Base-by-base conservation (phyloP, 2,888 invertebrate species). In the Lochmaea capreae region DNA sequence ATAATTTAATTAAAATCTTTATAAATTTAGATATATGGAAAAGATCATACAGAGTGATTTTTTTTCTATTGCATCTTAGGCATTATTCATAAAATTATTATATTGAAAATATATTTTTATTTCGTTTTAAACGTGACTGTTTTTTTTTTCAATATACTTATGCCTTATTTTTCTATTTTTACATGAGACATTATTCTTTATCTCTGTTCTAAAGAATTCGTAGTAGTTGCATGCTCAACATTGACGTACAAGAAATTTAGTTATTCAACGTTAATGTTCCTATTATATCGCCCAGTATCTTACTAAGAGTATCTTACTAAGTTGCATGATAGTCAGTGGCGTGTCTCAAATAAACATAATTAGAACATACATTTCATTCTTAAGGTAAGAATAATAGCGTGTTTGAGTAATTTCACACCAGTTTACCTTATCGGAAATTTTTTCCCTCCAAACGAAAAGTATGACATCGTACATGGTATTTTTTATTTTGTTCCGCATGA, bases 321-420 rank as follows among this genome's bases (percentile, higher is more conserved):
- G 52, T 67, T 67, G 67, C 67, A 67, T 67, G 67, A 43, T 49
- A 43, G 14, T 16, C 67, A 58, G 58, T 67, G 58, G 22, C 67
- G 58, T 67, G 67, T 16, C n/a, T 5, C 39, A n/a, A 18, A 54
- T 52, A 54, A 16, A 26, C 67, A 10, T 67, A 42, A 67, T 67
- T 39, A 67, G 54, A 12, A 39, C 16, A 26, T 67, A 42, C 16
- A 22, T 57, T n/a, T 67, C 33, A 57, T 67, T 67, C n/a, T 67
- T 52, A 43, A 42, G 10, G 67, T 22, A 22, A 57, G 43, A 67
- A 49, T 16, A 66, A 57, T 66, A n/a, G 66, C 66, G 67, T 67
- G 67, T 58, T 58, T 67, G 67, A 67, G 58, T 67, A 67, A 67
- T 67, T 67, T 67, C 42, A 67, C 67, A 67, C 67, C 58, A 18